Percentiles rank a stretch among this genome's conserved stretches.
phyloP scores from a whole-genome alignment of 1,140 invertebrate species.

The Procambarus clarkii region DNA sequence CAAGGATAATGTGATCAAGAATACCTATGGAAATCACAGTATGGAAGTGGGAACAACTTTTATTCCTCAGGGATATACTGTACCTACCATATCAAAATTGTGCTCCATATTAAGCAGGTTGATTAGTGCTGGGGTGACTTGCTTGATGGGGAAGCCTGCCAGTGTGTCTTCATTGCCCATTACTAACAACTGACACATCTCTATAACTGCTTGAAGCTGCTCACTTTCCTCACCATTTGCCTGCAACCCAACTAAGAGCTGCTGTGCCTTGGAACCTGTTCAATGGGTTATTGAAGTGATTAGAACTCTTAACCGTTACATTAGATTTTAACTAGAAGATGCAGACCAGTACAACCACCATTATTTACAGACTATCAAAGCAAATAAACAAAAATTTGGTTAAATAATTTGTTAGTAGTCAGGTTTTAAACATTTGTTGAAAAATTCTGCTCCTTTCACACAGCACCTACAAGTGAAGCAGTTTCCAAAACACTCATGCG shows the following conservation, averaged over 20 bases:
- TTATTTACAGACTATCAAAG: no score
- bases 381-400: no score
- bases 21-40: no score
- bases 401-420: not conserved
- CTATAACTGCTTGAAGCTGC: conserved; percentile 96
- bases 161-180: conserved; percentile 99
- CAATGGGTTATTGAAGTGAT: not conserved
- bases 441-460: not conserved
- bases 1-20: no score
- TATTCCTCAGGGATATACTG: no score
- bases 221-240: conserved; percentile 96
- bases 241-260: conserved; percentile 93
- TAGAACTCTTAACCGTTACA: no score
- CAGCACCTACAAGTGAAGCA: no score
- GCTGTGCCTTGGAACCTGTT: conserved; percentile 92
- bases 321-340: no score
- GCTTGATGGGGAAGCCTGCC: conserved; percentile 97
- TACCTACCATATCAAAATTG: conserved; percentile 96
- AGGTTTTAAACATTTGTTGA: not conserved
- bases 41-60: no score
- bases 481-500: no score
- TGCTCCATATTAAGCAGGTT: conserved; percentile 93
- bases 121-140: conserved; percentile 96
- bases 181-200: conserved; percentile 98
- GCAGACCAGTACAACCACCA: no score